A percentile compares a stretch with the other conserved stretches of the same genome.
Conservation (phyloP, 2,113 vertebrate genomes). For the Hippocampus zosterae region DNA sequence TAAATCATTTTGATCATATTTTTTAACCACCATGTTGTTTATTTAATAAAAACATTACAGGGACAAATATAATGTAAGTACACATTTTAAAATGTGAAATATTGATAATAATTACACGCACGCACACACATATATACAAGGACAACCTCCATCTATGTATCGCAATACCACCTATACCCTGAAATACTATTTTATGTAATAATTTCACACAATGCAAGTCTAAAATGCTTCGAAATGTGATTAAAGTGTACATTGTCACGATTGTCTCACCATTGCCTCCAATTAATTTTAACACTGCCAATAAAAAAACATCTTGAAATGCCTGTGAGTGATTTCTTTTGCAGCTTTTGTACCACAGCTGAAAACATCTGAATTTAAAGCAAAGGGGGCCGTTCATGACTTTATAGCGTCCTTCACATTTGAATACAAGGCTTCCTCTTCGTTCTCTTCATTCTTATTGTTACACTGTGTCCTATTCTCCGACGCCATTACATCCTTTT, state of each 20-base stretch:
- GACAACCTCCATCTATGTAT: too few relatives aligned
- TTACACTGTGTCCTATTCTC: not conserved
- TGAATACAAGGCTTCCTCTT: conserved; percentile 18
- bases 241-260: not conserved
- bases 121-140: too few relatives aligned
- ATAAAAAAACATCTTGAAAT: not conserved
- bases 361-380: not conserved
- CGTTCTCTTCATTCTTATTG: not conserved
- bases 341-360: not conserved
- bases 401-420: conserved; percentile 20
- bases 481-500: not conserved
- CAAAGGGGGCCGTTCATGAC: not conserved
- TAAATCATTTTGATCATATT: not conserved
- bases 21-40: not conserved
- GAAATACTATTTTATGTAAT: too few relatives aligned
- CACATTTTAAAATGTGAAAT: too few relatives aligned
- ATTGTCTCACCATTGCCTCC: too few relatives aligned
- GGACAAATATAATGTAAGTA: too few relatives aligned
- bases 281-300: not conserved
- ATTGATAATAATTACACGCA: too few relatives aligned
- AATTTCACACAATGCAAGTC: too few relatives aligned
- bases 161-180: too few relatives aligned
- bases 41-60: not conserved
- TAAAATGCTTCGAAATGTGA: not conserved
- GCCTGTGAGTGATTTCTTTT: not conserved